Conservation (phyloP, 2,888 invertebrate species). For the Teleogryllus oceanicus region DNA sequence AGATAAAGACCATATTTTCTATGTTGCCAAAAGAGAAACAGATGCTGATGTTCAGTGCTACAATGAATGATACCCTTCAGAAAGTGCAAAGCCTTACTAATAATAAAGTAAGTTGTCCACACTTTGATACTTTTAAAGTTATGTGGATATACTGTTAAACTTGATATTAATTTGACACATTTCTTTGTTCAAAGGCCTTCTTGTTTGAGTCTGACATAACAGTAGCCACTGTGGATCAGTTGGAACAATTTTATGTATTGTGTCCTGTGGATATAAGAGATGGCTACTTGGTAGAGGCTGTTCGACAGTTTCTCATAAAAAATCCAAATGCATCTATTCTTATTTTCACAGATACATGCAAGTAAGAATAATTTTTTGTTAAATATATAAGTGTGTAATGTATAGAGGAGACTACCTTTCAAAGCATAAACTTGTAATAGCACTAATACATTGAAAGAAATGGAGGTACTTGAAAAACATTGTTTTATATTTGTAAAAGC, state of each 20-base stretch:
- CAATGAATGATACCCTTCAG: slow-evolving; percentile 79
- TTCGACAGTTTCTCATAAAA: slow-evolving; percentile 70
- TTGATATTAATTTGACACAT: background rate
- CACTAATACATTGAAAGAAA: too few relatives aligned
- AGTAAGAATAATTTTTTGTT: slow-evolving; percentile 55
- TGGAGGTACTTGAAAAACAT: too few relatives aligned
- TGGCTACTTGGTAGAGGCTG: slow-evolving; percentile 80
- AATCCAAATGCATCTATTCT: slow-evolving; percentile 80
- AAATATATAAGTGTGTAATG: background rate
- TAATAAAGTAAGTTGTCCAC: slow-evolving; percentile 55
- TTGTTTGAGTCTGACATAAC: slow-evolving; percentile 67
- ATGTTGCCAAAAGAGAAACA: slow-evolving; percentile 75
- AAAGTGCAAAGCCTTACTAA: slow-evolving; percentile 61
- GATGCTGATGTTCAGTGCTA: slow-evolving; percentile 91
- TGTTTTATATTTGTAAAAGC: too few relatives aligned
- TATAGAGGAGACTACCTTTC: too few relatives aligned
- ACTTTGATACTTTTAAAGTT: too few relatives aligned
- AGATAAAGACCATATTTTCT: slow-evolving; percentile 72
- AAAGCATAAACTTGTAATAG: too few relatives aligned
- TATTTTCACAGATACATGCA: slow-evolving; percentile 94
- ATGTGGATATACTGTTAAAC: background rate
- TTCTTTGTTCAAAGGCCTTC: slow-evolving; percentile 39
- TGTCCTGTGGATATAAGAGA: slow-evolving; percentile 90
- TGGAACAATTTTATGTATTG: slow-evolving; percentile 88
- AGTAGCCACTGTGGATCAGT: slow-evolving; percentile 78